phyloP scores from a whole-genome alignment of 2,113 vertebrate genomes.

The Eulacestoma nigropectus region DNA sequence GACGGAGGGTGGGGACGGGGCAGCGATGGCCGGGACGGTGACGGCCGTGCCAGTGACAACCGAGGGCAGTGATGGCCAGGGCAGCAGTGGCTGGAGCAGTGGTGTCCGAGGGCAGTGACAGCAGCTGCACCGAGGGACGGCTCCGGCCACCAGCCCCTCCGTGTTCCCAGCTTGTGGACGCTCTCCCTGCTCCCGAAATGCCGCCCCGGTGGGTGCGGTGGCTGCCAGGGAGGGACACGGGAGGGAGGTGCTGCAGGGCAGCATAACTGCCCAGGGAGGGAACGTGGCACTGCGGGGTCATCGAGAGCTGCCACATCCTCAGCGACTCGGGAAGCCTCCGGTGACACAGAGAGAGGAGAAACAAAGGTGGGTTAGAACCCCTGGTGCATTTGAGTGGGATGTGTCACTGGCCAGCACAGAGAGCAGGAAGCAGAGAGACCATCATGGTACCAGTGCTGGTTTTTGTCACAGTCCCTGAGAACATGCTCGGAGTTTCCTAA shows the following conservation, averaged over 20 bases:
- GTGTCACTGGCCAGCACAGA: background rate
- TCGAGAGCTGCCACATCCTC: background rate
- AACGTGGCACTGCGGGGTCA: accelerated
- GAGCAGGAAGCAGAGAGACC: background rate
- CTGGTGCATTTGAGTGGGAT: accelerated
- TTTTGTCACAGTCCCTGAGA: background rate
- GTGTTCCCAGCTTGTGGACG: accelerated
- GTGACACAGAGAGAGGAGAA: background rate
- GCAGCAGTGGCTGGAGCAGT: background rate
- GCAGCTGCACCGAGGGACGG: background rate
- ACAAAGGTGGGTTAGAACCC: background rate
- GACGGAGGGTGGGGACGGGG: accelerated
- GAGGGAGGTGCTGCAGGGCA: background rate
- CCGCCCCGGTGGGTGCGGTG: accelerated
- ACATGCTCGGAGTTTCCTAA: accelerated
- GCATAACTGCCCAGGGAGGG: background rate
- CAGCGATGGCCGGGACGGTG: background rate
- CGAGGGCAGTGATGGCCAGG: background rate
- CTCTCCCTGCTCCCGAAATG: background rate
- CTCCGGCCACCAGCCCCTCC: accelerated
- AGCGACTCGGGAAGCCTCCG: accelerated
- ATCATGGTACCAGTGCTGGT: background rate
- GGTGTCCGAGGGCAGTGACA: background rate
- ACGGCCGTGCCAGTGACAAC: background rate
- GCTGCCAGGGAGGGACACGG: background rate